Base-by-base conservation (phyloP, 2,797 vertebrate genomes). In the Heliangelus exortis region DNA sequence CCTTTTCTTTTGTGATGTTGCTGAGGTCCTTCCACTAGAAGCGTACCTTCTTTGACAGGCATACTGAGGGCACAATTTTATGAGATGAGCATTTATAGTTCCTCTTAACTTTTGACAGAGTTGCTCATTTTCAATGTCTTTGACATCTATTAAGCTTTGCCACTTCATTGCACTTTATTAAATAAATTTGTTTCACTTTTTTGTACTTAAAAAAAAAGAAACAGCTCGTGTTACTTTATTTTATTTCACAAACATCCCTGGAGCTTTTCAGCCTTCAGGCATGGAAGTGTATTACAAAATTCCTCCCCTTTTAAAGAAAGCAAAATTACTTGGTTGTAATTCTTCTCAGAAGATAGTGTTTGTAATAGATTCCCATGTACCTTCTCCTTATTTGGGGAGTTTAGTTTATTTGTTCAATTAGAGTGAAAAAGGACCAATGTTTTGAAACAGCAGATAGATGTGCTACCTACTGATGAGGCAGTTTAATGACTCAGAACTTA, bases 401-500 rank as follows among this genome's bases (percentile, higher is more conserved):
- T 93, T 3, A 80, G 47, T 63, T 92, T 84, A 54, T 85, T 88
- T 73, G 43, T 90, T 90, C 71, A 75, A 51, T 74, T 41, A 62
- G n/a, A 89, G 18, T 72, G 63, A 88, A 89, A 93, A 94, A 74
- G 39, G 90, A 50, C 9, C 1, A 0, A 8, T 87, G 33, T 93
- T 96, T 92, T 93, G 77, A 91, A 93, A 74, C 31, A 78, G 57
- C 86, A 85, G 87, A 82, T 68, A 75, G 58, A 43, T 79, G 21
- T 83, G 66, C 69, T 83, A 71, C 51, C 72, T 85, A 43, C 72
- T 1, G 13, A 61, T 91, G 89, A 95, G 94, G 76, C 93, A 93
- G 87, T 96, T 95, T 91, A 95, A 96, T 95, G 95, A 95, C 93
- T 96, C 96, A 82, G 69, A 95, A 78, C 47, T 80, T 83, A 68